Base-by-base conservation (phyloP, 2,888 invertebrate genomes). In the Sarcophaga variegata region DNA sequence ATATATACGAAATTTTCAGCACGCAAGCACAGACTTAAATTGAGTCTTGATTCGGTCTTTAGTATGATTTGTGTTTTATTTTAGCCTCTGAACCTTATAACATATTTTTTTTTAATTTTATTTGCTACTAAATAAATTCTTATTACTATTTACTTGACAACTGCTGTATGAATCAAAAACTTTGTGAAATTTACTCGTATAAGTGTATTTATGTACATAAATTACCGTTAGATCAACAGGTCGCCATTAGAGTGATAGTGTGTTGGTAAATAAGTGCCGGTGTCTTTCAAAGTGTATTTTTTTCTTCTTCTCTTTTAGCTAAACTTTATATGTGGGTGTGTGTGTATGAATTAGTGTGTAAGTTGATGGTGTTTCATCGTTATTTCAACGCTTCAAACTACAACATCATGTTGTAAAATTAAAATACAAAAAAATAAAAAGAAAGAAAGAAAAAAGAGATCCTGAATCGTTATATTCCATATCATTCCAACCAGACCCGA, bases 161-260 rank as follows among this genome's bases (percentile, higher is more conserved):
- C 54, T 54, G 54, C 54, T 54, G 54, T 54, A 54, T 14, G 5
- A 54, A 17, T 4, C 54, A 14, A 54, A 0, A 4, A 14, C 17
- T 54, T 54, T 54, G 14, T 17, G 54, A 4, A 54, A 54, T 54
- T 54, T 17, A 54, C 54, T 54, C 12, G 54, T 54, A 14, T 4
- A 54, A 54, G 54, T 62, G 25, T 47, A 62, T 22, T n/a, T 54
- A 12, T 37, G 74, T 59, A 74, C 25, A 75, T 85, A 79, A 70
- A 79, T 82, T 79, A 78, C 70, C 67, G 70, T 75, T 80, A 74
- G 69, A 77, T 47, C 83, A 80, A 79, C 82, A 83, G 83, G 82
- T 76, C 75, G 49, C n/a, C 49, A 69, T 4, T 59, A 49, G 27
- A 25, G 54, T 47, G 63, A 54, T 59, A 71, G 66, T 25, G n/a